Base-by-base conservation (phyloP, 92 coral and sea anemone species). In the Epizoanthus scotinus region DNA sequence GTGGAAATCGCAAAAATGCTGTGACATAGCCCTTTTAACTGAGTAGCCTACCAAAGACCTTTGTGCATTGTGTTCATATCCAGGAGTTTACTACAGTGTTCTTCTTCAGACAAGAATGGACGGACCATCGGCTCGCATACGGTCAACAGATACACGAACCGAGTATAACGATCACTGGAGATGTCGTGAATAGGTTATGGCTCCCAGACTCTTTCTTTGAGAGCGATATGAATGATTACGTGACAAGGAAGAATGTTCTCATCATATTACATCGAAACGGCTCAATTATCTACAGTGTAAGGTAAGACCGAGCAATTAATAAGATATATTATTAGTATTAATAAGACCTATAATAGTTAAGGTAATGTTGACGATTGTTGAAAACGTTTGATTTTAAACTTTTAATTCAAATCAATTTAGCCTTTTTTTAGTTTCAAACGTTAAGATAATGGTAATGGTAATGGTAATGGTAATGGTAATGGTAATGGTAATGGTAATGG, bases 31-130 rank as follows among this genome's bases (percentile, higher is more conserved):
- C n/a, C n/a, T n/a, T n/a, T 59, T 3, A 21, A 59, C 28, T 21
- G 29, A 59, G 8, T 59, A 1, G 40, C 52, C 14, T 47, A 47
- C 17, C 12, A 47, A 47, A 47, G 52, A 47, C 14, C 52, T 47
- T 47, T 47, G 52, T 47, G 52, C 52, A 63, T 27, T 31, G n/a
- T 17, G 17, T 61, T 8, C 25, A 55, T 17, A 47, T 47, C 6
- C 3, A 86, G 89, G 89, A 86, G 50, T 78, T 74, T 56, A 73
- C 86, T 12, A 55, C 82, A 18, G 89, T 86, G 14, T 50, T 86
- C 31, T 86, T 79, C 20, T 82, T 81, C 38, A 83, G 89, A 66
- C 86, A 86, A 64, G 70, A 86, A 38, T 86, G 89, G 86, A 29
- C 6, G 6, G 89, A 86, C n/a, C 70, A 57, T 6, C 86, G 89